Conservation (phyloP, 1,140 invertebrate species). For the Mactra quadrangularis region DNA sequence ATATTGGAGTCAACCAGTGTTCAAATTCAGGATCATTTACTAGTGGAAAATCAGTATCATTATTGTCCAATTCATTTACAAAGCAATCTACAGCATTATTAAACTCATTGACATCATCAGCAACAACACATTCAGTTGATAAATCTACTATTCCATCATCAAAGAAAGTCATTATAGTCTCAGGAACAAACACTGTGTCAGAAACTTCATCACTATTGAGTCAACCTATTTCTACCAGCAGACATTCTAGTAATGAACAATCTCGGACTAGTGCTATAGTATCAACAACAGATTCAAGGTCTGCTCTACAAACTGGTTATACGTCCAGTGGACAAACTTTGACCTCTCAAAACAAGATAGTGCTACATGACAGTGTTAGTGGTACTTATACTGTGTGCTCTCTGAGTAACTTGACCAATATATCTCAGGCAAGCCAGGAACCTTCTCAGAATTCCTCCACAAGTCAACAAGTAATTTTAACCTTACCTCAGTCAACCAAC, state of each 20-base stretch:
- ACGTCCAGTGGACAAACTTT: conserved; percentile 29
- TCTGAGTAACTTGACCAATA: conserved; percentile 14
- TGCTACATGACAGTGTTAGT: conserved; percentile 38
- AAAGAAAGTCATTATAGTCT: conserved; percentile 58
- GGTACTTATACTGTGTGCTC: conserved; percentile 25
- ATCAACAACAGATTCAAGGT: neutral
- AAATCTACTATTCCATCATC: conserved; percentile 17
- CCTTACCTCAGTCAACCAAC: conserved; percentile 22
- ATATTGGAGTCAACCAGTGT: conserved; percentile 10
- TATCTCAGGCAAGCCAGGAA: conserved; percentile 11
- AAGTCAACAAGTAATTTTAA: conserved; percentile 32
- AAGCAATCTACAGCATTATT: conserved; percentile 35
- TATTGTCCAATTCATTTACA: conserved; percentile 38
- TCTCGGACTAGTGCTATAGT: too few relatives aligned
- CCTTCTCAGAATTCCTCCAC: conserved; percentile 6
- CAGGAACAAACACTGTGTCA: conserved; percentile 42
- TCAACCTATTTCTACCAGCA: neutral
- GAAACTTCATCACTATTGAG: neutral
- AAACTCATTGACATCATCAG: conserved; percentile 14
- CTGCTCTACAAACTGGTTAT: conserved; percentile 9
- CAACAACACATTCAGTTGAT: neutral
- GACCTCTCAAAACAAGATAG: conserved; percentile 39
- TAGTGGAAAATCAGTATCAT: conserved; percentile 48
- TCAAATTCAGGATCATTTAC: conserved; percentile 16
- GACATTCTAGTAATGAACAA: conserved; percentile 1